These are phyloP conservation scores for Discoglossus pictus DNA, from an alignment of 2,797 vertebrate genomes.

Conservation along the genomic window DNA sequence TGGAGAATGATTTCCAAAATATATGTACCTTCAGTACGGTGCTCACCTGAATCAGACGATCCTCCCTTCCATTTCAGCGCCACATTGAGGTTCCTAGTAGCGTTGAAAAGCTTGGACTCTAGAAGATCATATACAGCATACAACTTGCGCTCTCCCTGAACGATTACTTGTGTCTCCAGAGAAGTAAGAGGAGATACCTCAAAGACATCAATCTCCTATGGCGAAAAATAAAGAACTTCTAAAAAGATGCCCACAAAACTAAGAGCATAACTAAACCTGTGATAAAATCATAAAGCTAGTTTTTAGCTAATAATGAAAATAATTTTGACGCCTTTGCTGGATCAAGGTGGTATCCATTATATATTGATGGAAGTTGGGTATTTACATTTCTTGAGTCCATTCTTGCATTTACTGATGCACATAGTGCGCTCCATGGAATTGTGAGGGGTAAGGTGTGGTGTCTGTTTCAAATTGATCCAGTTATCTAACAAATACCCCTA, in stretches of 20 bases:
- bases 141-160: slow-evolving; percentile 85
- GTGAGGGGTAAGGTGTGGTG: too few species aligned
- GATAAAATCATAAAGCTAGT: neutral
- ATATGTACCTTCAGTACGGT: neutral
- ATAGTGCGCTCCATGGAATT: too few species aligned
- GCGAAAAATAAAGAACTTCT: neutral
- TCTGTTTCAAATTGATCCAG: too few species aligned
- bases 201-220: slow-evolving; percentile 80
- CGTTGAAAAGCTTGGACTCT: slow-evolving; percentile 76
- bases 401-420: too few species aligned
- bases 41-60: slow-evolving; percentile 75
- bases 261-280: neutral
- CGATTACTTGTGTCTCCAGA: slow-evolving; percentile 74
- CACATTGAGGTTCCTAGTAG: slow-evolving; percentile 84
- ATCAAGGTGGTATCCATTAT: too few species aligned
- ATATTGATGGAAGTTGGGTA: too few species aligned
- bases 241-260: neutral
- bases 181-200: slow-evolving; percentile 81
- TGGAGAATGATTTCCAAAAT: too few species aligned
- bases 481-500: too few species aligned
- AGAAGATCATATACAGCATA: slow-evolving; percentile 90
- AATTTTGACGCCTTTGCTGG: too few species aligned
- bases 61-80: slow-evolving; percentile 85
- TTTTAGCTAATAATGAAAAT: too few species aligned
- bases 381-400: too few species aligned